Base-by-base conservation (phyloP, 2,113 vertebrate species). In the Gallinago paraguaiae region DNA sequence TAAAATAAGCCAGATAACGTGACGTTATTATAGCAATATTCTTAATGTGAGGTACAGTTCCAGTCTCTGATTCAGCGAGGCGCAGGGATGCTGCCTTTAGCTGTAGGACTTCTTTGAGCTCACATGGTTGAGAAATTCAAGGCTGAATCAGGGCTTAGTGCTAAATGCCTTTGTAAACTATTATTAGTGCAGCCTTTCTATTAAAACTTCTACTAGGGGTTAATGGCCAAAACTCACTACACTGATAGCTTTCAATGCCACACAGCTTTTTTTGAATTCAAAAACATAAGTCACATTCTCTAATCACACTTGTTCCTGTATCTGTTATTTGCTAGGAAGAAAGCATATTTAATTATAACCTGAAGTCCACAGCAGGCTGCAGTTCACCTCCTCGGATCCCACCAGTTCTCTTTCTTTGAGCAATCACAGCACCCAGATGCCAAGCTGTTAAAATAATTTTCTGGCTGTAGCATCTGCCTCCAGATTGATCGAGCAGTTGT, bases 401-500 rank as follows among this genome's bases (percentile, higher is more conserved):
- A 35, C 39, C 80, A 56, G 56, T 54, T 60, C 39, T 46, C 24
- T 45, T 48, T 35, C 72, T 70, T 77, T 23, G 25, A 86, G 86
- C 80, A 94, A 59, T 35, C 48, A n/a, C 91, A 82, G 28, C 50
- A 77, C 61, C 80, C 96, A 91, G 68, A 79, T 85, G 88, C 95
- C 65, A 68, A 56, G 63, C 79, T 76, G 48, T 33, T 77, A 61
- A 85, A 82, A 37, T 33, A 65, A 64, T 76, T 98, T 96, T 87
- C 92, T 74, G 87, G 80, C 76, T 60, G 39, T 3, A 90, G 71
- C 88, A 77, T 96, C 93, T 96, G 95, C 78, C 68, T 92, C 78
- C 86, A 85, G 87, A 87, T 81, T 90, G 88, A 92, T 93, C 95
- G 86, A 72, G 90, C 94, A 82, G 86, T 96, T 95, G 90, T 96